Base-by-base conservation (phyloP, 2,797 vertebrate genomes). In the Rhyacichthys aspro region DNA sequence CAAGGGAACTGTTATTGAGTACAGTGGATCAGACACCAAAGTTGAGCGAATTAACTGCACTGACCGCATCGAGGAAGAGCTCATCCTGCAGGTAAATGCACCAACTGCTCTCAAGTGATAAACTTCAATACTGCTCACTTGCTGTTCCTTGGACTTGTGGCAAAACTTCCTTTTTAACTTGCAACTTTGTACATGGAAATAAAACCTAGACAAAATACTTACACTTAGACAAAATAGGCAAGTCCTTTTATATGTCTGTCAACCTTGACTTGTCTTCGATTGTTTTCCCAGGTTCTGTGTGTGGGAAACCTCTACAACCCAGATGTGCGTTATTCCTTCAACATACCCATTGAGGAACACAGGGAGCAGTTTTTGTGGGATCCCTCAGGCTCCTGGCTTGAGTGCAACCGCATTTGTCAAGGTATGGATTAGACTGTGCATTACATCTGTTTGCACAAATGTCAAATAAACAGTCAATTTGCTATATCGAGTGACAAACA, bases 301-400 rank as follows among this genome's bases (percentile, higher is more conserved):
- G 97, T 99, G 83, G 97, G 96, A 73, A 97, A 96, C 88, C 93
- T 98, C 46, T 93, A 98, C 87, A 98, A 94, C 86, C 97, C 97
- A 57, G 96, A 98, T 71, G 94, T 99, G 47, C 95, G 77, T 52
- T 99, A 98, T 68, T 97, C 96, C 52, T 98, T 96, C 87, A 98
- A 89, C 85, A 86, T 98, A 74, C 97, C 97, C 18, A 86, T 97
- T 67, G 94, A 95, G 86, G 93, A 93, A 32, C 87, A 91, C 80
- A 86, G 50, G 9, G 93, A 96, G 76, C 84, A 91, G 28, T 98
- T 97, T 84, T 79, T 83, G 0, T 99, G 97, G 97, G 93, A 98
- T 76, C 86, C 90, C 5, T 94, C 92, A 0, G 96, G 96, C 15
- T 90, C 95, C 48, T 98, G 97, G 97, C 94, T 94, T 63, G 94